Percentiles rank a stretch among this genome's conserved stretches.
phyloP scores from a whole-genome alignment of 2,888 invertebrate species.

The Apodemia zela region DNA sequence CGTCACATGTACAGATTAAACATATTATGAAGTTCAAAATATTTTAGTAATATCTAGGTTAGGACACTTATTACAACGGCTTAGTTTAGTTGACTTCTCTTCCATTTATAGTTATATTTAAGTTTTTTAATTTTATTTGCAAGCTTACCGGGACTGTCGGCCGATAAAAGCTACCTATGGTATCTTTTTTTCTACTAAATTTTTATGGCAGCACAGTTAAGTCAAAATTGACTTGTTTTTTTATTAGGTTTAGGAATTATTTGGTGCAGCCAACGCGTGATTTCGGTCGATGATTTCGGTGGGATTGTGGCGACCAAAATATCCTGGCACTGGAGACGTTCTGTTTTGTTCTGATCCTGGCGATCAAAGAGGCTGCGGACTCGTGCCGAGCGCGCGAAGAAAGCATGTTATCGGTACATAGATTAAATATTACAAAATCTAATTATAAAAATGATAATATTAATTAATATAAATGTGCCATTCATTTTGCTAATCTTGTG shows the following conservation, averaged over 20 bases:
- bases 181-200: slow-evolving; percentile 19
- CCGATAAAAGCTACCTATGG: slow-evolving; percentile 14
- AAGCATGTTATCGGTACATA: slow-evolving; percentile 40
- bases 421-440: slow-evolving; percentile 68
- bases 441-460: slow-evolving; percentile 80
- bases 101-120: slow-evolving; percentile 70
- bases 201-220: slow-evolving; percentile 1
- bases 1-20: slow-evolving; percentile 29
- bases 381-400: slow-evolving; percentile 13
- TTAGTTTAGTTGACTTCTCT: slow-evolving; percentile 73
- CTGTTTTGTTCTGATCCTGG: slow-evolving; percentile 49
- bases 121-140: slow-evolving; percentile 70
- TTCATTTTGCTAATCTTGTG: slow-evolving; percentile 78
- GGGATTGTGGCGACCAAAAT: slow-evolving; percentile 13
- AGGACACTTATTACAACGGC: slow-evolving; percentile 47
- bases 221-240: slow-evolving; percentile 17
- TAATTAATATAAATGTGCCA: slow-evolving; percentile 82
- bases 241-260: slow-evolving; percentile 8
- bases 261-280: slow-evolving; percentile 29
- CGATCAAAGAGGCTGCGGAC: slow-evolving; percentile 37
- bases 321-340: slow-evolving; percentile 41
- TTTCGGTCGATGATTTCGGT: slow-evolving; percentile 26
- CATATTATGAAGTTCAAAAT: slow-evolving; percentile 46
- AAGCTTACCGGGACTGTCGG: slow-evolving; percentile 19
- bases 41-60: slow-evolving; percentile 52